phyloP scores from a whole-genome alignment of 2,113 vertebrate genomes.

The Desmodus rotundus region DNA sequence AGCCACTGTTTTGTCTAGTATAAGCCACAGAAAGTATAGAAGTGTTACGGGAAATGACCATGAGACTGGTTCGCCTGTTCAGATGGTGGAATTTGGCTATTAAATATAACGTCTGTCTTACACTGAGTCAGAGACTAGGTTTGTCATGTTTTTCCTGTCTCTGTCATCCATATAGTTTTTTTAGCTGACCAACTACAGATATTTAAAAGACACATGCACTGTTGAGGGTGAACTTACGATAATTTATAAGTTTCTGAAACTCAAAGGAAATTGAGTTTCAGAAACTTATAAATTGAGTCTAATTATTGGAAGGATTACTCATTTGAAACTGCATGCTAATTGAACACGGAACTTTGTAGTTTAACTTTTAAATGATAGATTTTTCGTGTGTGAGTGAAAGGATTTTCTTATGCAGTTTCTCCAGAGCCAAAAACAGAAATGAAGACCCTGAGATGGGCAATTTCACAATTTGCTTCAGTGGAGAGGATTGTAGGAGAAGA shows the following conservation, averaged over 20 bases:
- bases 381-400: constrained; percentile 37
- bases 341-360: not conserved
- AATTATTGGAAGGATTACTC: not conserved
- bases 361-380: constrained; percentile 20
- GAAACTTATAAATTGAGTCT: too few species aligned
- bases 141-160: not conserved
- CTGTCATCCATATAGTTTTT: not conserved
- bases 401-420: constrained; percentile 86
- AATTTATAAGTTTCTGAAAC: not conserved
- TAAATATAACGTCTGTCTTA: not conserved
- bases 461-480: constrained; percentile 97
- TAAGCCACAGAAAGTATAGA: not conserved
- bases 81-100: not conserved
- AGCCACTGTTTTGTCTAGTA: not conserved
- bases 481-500: constrained; percentile 97
- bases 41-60: not conserved
- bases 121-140: not conserved
- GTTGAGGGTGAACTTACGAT: not conserved
- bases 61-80: not conserved
- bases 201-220: not conserved
- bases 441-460: constrained; percentile 96
- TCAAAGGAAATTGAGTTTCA: too few species aligned
- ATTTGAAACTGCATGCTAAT: not conserved
- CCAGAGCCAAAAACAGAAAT: constrained; percentile 95
- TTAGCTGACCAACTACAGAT: not conserved